phyloP scores from a whole-genome alignment of 1,140 invertebrate species.

The Heterodera schachtii region DNA sequence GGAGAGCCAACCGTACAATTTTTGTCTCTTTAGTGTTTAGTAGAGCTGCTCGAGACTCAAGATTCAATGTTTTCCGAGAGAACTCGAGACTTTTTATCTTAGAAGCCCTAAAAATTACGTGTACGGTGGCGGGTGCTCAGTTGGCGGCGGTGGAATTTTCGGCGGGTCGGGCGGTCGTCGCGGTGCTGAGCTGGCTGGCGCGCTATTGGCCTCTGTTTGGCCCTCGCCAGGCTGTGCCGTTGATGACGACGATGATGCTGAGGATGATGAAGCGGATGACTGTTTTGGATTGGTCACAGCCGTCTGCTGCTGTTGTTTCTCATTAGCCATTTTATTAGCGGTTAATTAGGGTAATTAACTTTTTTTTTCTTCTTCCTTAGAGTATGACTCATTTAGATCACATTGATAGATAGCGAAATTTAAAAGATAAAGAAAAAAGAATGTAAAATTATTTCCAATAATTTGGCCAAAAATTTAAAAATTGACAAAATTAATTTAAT shows the following conservation, averaged over 20 bases:
- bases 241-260: slow-evolving; percentile 1
- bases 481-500: too few relatives aligned
- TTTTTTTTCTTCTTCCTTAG: too few relatives aligned
- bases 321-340: not conserved
- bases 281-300: not conserved
- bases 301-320: not conserved
- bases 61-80: too few relatives aligned
- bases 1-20: not conserved
- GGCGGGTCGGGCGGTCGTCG: slow-evolving; percentile 20
- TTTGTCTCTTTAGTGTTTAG: not conserved
- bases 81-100: too few relatives aligned
- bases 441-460: too few relatives aligned
- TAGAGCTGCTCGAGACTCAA: too few relatives aligned
- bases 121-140: slow-evolving; percentile 33
- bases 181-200: not conserved
- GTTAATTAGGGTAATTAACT: not conserved
- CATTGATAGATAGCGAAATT: too few relatives aligned
- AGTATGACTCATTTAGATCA: too few relatives aligned
- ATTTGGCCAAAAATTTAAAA: too few relatives aligned
- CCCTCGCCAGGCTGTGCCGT: too few relatives aligned
- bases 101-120: slow-evolving; percentile 3
- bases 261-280: not conserved
- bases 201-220: not conserved
- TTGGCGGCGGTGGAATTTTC: slow-evolving; percentile 34
- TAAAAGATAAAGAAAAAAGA: too few relatives aligned